These are phyloP conservation scores for Vipera ursinii DNA, from an alignment of 2,797 vertebrate species.

Conservation along the genomic window DNA sequence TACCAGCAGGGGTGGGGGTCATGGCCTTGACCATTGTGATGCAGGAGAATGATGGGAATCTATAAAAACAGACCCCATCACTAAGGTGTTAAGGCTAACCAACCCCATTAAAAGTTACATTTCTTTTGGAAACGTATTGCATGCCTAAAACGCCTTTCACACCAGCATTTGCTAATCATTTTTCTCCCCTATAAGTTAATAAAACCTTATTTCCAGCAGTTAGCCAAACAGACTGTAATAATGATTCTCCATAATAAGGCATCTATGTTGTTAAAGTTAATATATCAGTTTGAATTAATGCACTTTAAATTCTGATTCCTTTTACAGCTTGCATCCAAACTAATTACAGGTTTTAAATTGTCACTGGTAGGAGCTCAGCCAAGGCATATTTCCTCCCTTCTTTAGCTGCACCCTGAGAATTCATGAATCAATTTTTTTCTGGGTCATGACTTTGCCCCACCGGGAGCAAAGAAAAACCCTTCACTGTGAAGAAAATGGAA, in stretches of 20 bases:
- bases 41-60: conserved; percentile 63
- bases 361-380: conserved; percentile 77
- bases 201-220: conserved; percentile 65
- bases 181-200: conserved; percentile 62
- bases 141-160: conserved; percentile 35
- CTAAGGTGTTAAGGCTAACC: conserved; percentile 61
- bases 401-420: conserved; percentile 77
- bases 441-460: conserved; percentile 77
- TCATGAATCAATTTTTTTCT: conserved; percentile 83
- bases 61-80: conserved; percentile 65
- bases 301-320: conserved; percentile 76
- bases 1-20: conserved; percentile 55
- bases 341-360: conserved; percentile 83
- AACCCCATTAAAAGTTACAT: conserved; percentile 63
- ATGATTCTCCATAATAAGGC: conserved; percentile 67
- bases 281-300: conserved; percentile 78
- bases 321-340: conserved; percentile 78
- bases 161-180: conserved; percentile 53
- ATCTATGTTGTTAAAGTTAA: conserved; percentile 78
- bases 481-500: conserved; percentile 75
- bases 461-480: conserved; percentile 75
- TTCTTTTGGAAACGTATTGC: conserved; percentile 43
- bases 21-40: conserved; percentile 60
- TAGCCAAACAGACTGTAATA: conserved; percentile 68
- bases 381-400: conserved; percentile 76